A percentile compares a stretch with the other conserved stretches of the same genome.
phyloP scores from a whole-genome alignment of 2,888 invertebrate species.

The Aporophyla nigra region DNA sequence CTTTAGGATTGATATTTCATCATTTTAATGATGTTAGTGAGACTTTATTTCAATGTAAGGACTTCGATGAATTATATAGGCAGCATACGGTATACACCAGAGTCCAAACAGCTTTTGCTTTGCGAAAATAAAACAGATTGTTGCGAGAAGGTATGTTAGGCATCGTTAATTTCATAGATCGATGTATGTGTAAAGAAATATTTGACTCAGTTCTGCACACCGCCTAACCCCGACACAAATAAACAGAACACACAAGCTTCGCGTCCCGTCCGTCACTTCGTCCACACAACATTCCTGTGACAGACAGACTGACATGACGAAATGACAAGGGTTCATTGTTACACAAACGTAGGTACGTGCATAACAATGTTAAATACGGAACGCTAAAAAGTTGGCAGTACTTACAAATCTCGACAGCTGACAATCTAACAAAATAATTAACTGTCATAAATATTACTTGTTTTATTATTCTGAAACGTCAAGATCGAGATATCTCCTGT shows the following conservation, averaged over 20 bases:
- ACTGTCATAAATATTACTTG: conserved; percentile 22
- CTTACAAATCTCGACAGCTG: conserved; percentile 34
- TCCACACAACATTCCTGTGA: conserved; percentile 33
- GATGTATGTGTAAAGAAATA: neutral
- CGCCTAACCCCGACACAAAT: conserved; percentile 19
- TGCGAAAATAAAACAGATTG: neutral
- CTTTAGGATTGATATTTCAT: conserved; percentile 34
- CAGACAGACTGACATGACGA: conserved; percentile 46
- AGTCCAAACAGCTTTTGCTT: no score
- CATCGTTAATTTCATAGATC: neutral
- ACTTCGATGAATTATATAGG: neutral
- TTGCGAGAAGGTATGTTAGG: no score
- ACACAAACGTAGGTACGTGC: conserved; percentile 25
- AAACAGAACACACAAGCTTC: conserved; percentile 6
- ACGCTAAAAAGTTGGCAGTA: conserved; percentile 22
- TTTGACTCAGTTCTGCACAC: neutral
- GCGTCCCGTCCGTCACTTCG: conserved; percentile 1
- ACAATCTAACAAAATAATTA: conserved; percentile 54
- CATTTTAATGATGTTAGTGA: conserved; percentile 39
- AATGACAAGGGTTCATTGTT: conserved; percentile 54
- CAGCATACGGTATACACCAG: neutral
- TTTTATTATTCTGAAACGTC: conserved; percentile 4
- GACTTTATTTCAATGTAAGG: conserved; percentile 1
- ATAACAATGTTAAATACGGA: neutral
- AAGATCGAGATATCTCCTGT: neutral